A percentile compares a stretch with the other conserved stretches of the same genome.
These are phyloP conservation scores for Anastrepha obliqua DNA, from an alignment of 1,140 invertebrate genomes.

Conservation along the genomic window DNA sequence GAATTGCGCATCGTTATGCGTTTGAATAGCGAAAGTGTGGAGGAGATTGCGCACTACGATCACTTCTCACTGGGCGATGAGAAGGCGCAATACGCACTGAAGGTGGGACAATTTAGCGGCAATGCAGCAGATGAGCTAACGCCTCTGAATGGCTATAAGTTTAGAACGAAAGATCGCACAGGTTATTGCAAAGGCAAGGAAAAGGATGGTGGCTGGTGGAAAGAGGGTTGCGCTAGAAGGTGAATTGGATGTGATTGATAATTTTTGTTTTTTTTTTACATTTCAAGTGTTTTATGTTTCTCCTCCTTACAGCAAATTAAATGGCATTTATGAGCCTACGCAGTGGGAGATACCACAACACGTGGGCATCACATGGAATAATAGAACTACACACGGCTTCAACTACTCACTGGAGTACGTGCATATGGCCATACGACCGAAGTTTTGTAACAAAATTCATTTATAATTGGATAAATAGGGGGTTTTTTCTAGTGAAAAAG, in stretches of 20 bases:
- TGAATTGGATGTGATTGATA: background rate
- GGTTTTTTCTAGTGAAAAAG: too few relatives aligned
- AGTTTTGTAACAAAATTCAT: background rate
- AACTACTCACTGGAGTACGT: conserved; percentile 31
- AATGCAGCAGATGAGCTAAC: conserved; percentile 8
- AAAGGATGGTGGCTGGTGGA: conserved; percentile 39
- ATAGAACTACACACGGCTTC: background rate
- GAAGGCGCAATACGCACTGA: background rate
- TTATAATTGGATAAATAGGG: too few relatives aligned
- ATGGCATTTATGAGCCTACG: conserved; percentile 20
- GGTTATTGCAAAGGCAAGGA: conserved; percentile 38
- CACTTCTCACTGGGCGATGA: conserved; percentile 30
- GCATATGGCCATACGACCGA: conserved; percentile 27
- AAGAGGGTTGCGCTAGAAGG: conserved; percentile 33
- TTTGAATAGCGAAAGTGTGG: background rate
- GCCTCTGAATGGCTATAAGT: background rate
- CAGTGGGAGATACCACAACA: background rate
- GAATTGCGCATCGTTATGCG: conserved; percentile 35
- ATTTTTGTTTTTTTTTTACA: background rate
- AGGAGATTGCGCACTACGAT: conserved; percentile 17
- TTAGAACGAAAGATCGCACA: conserved; percentile 20
- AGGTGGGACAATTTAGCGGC: conserved; percentile 9
- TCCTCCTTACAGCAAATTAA: background rate
- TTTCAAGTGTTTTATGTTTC: background rate
- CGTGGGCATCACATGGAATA: conserved; percentile 16